These are phyloP conservation scores for Himantopus leucocephalus DNA, from an alignment of 2,113 vertebrate species.

Conservation along the genomic window DNA sequence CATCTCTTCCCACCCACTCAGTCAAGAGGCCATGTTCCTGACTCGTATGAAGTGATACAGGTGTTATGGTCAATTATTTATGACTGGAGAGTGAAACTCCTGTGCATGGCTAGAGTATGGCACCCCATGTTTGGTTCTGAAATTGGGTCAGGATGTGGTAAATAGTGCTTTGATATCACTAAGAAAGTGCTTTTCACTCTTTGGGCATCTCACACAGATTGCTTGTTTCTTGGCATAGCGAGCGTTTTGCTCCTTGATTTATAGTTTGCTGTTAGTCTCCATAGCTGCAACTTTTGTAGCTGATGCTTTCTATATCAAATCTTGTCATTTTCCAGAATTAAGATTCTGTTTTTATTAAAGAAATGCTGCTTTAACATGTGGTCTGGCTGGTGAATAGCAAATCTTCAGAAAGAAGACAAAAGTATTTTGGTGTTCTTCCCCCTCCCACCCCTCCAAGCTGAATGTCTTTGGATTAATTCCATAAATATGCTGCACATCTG, in stretches of 20 bases:
- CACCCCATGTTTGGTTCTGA: neutral
- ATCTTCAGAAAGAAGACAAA: neutral
- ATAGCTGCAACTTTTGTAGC: neutral
- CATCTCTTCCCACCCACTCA: neutral
- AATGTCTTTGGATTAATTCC: constrained; percentile 17
- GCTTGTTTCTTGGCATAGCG: neutral
- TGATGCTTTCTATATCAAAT: neutral
- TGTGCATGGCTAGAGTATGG: neutral
- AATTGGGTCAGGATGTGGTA: neutral
- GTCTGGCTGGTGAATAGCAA: neutral
- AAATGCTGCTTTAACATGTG: neutral
- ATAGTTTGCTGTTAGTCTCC: neutral
- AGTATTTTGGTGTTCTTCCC: constrained; percentile 15
- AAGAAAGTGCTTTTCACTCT: neutral
- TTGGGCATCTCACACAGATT: neutral
- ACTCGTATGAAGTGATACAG: neutral
- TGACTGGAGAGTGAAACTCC: neutral
- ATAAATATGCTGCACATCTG: constrained; percentile 32
- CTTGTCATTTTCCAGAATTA: neutral
- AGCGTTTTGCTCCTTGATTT: neutral
- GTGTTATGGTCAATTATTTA: neutral
- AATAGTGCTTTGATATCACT: neutral
- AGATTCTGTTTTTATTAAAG: neutral
- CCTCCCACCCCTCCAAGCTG: neutral
- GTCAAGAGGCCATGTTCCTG: neutral